Evolutionary conservation across 2,888 invertebrate species (phyloP), one percentile per base, ranked within the genome.

Genomic region (Cylindroiulus punctatus): DNA sequence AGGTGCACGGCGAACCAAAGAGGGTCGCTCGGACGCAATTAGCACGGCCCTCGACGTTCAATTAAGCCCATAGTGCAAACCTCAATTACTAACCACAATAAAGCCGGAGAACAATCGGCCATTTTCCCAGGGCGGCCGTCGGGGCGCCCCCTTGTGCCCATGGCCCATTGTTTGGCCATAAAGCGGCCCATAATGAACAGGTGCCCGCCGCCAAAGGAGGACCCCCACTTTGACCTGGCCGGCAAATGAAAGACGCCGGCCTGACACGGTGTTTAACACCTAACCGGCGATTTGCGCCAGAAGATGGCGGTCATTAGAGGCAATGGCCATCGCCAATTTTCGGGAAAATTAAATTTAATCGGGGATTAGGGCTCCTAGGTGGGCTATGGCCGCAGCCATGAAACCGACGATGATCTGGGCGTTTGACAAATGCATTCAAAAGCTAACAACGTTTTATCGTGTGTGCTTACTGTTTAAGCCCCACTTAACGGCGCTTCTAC

Each of bases 61-160:
- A 81, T 81, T 81, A 81, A 81, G 32, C 81, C 32, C 32, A 47
- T 26, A 81, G 81, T 81, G 81, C 47, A 81, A 81, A 81, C 81
- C 81, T 81, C 81, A 81, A 81, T 81, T 81, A 81, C 81, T 81
- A 32, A 32, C 81, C 81, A 81, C 32, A 81, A 81, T 81, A 81
- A 81, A 26, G 81, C n/a, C 26, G 30, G 81, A 14, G 26, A 81
- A 81, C 81, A 81, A 81, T 32, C 81, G 30, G 26, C 30, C 81
- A n/a, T 81, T 81, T 32, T 81, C 81, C 26, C 81, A 81, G 81
- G 1, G 81, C n/a, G 26, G 26, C 81, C 32, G 32, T 81, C 32
- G 22, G 81, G 26, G 81, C 26, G 32, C 81, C 32, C 81, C 81
- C 32, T 32, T n/a, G 47, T 47, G 47, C 14, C 47, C 47, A 81